Conservation (phyloP, 1,140 invertebrate species). For the Cepaea nemoralis region DNA sequence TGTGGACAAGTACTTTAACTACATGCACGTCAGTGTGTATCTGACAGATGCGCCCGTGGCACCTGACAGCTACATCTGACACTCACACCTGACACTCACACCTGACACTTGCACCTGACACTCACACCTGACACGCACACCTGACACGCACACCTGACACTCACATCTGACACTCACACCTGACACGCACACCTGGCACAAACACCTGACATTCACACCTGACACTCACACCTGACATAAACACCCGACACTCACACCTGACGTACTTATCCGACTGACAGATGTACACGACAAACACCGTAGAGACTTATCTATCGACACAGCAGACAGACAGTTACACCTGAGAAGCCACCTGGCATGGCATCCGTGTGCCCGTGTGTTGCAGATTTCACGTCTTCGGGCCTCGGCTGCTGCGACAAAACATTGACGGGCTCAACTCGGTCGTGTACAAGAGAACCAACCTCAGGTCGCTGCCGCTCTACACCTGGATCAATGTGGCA, state of each 20-base stretch:
- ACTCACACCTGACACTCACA: too few species aligned
- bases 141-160: too few species aligned
- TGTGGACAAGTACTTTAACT: too few species aligned
- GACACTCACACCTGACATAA: background rate
- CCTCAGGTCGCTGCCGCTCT: background rate
- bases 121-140: too few species aligned
- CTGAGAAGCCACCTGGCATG: background rate
- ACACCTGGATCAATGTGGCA: background rate
- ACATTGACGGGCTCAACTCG: conserved; percentile 5
- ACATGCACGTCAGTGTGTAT: too few species aligned
- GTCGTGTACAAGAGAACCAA: background rate
- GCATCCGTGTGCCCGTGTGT: background rate
- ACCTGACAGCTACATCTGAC: background rate
- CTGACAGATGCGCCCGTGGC: background rate
- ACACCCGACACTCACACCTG: background rate
- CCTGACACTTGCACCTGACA: too few species aligned
- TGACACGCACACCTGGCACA: too few species aligned
- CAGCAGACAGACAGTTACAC: background rate
- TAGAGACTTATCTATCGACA: background rate
- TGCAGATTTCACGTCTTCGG: background rate
- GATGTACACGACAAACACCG: background rate
- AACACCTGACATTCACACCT: too few species aligned
- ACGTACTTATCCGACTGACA: background rate
- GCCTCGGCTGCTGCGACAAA: background rate
- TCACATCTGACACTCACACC: too few species aligned